Evolutionary conservation across 2,113 vertebrate species (phyloP).

Genomic region (Corapipo altera): DNA sequence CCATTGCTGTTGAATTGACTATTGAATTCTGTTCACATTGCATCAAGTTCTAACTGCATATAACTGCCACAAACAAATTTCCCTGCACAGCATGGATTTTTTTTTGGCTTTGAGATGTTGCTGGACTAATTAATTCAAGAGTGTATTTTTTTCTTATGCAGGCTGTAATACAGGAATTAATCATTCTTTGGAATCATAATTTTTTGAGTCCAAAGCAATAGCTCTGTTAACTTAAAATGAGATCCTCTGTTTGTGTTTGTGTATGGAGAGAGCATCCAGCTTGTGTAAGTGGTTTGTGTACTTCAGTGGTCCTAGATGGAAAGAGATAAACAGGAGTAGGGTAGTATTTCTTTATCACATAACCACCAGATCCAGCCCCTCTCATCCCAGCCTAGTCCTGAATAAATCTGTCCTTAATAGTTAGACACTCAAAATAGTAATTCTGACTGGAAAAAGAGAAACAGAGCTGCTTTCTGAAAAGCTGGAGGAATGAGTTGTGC

Average conservation of each 20-base stretch:
- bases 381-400: background rate
- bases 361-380: background rate
- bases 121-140: background rate
- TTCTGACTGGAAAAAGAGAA: background rate
- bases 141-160: background rate
- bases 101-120: background rate
- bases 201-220: background rate
- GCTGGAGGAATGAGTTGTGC: background rate
- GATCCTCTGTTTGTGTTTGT: background rate
- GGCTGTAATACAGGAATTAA: constrained; percentile 20
- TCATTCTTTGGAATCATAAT: background rate
- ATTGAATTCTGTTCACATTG: background rate
- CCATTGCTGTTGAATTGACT: background rate
- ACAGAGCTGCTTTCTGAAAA: background rate
- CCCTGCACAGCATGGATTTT: background rate
- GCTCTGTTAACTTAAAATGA: background rate
- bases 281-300: background rate
- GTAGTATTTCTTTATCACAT: background rate
- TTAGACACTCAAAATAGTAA: background rate
- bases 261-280: background rate
- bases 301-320: background rate
- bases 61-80: background rate
- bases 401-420: background rate
- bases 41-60: background rate
- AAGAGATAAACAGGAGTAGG: background rate